Evolutionary conservation across 2,888 invertebrate genomes (phyloP).

Genomic region (Pachliopta kotzebuea): DNA sequence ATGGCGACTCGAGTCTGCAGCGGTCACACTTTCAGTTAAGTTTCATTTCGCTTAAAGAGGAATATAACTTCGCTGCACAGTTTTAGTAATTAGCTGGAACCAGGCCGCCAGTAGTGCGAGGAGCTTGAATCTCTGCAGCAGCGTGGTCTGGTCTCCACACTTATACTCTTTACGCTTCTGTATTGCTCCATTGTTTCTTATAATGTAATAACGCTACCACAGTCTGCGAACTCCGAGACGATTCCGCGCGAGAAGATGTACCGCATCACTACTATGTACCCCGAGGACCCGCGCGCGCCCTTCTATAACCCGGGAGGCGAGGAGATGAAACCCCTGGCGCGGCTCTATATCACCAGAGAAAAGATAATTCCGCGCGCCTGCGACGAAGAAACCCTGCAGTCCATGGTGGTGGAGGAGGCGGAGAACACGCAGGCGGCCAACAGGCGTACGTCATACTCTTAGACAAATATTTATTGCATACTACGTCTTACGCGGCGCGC

Average conservation of each 20-base stretch:
- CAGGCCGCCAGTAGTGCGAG: no score
- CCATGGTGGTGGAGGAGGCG: conserved; percentile 81
- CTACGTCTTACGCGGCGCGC: neutral
- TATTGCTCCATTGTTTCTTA: no score
- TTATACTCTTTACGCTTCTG: no score
- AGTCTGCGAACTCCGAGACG: conserved; percentile 90
- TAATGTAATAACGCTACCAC: conserved; percentile 24
- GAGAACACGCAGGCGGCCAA: conserved; percentile 85
- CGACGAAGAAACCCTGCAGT: conserved; percentile 82
- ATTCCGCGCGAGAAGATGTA: conserved; percentile 91
- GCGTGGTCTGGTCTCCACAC: no score
- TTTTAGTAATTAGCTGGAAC: no score
- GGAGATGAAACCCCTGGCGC: conserved; percentile 91
- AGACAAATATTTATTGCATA: no score
- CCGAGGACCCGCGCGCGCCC: conserved; percentile 94
- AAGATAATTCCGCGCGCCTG: conserved; percentile 87
- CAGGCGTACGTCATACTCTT: conserved; percentile 78
- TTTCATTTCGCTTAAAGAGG: no score
- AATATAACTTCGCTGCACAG: no score
- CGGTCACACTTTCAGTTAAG: no score
- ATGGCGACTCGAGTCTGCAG: no score
- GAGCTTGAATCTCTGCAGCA: no score
- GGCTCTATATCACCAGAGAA: conserved; percentile 87
- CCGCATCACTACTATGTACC: conserved; percentile 93
- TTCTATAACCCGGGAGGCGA: conserved; percentile 88